Evolutionary conservation across 2,797 vertebrate species (phyloP).

Genomic region (Pipistrellus kuhlii): DNA sequence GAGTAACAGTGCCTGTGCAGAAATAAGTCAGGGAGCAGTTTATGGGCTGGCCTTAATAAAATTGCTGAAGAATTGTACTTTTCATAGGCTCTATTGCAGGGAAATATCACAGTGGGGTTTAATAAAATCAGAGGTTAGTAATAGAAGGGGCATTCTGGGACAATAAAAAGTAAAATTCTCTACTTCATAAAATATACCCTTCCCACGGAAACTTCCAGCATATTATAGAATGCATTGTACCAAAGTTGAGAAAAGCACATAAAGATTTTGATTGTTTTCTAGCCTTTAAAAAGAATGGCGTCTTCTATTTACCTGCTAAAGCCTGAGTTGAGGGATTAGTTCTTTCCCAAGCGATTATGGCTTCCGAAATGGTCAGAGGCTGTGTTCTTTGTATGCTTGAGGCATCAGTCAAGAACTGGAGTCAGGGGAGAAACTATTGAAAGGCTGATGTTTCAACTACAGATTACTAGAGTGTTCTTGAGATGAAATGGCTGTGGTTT

Average conservation of each 20-base stretch:
- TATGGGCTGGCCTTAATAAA: constrained; percentile 37
- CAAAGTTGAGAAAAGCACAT: not conserved
- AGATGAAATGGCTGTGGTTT: not conserved
- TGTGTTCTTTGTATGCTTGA: not conserved
- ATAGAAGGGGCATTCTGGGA: constrained; percentile 38
- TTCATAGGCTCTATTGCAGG: constrained; percentile 5
- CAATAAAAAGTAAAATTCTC: constrained; percentile 67
- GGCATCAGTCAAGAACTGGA: not conserved
- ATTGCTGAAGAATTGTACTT: constrained; percentile 57
- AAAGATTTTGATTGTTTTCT: constrained; percentile 56
- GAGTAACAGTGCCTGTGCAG: accelerated
- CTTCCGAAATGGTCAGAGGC: not conserved
- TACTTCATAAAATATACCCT: constrained; percentile 54
- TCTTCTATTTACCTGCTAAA: constrained; percentile 37
- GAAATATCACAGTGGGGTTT: constrained; percentile 64
- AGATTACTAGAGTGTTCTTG: not conserved
- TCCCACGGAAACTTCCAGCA: constrained; percentile 36
- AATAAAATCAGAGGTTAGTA: constrained; percentile 67
- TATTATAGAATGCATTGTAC: constrained; percentile 22
- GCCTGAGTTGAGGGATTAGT: not conserved
- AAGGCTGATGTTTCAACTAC: not conserved
- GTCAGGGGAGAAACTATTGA: not conserved
- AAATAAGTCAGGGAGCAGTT: constrained; percentile 20
- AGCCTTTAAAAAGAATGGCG: constrained; percentile 23
- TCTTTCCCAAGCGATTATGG: not conserved